Conservation (phyloP, 2,797 vertebrate genomes). For the Nyctibius grandis region DNA sequence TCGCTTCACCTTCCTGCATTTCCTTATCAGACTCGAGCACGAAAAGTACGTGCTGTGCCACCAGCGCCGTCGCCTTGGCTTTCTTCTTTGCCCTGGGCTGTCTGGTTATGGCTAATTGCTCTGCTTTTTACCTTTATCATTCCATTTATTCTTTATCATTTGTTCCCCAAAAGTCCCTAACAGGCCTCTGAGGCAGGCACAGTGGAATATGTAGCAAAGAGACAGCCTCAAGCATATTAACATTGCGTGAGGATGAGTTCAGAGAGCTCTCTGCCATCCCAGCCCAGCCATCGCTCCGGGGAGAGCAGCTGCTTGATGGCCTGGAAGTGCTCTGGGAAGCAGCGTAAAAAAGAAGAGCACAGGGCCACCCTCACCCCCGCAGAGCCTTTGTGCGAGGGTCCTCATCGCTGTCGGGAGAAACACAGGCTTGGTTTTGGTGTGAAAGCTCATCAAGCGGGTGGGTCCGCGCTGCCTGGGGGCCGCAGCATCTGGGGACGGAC, state of each 20-base stretch:
- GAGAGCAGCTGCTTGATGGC: background rate
- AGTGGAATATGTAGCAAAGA: background rate
- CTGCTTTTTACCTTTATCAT: background rate
- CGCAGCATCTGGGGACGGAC: background rate
- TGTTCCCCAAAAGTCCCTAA: background rate
- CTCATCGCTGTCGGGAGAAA: background rate
- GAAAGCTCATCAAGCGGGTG: background rate
- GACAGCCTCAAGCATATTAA: background rate
- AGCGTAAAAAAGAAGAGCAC: background rate
- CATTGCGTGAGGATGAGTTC: background rate
- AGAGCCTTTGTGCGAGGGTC: background rate
- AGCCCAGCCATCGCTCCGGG: background rate
- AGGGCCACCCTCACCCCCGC: background rate
- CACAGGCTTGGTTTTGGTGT: accelerated
- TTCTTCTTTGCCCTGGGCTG: background rate
- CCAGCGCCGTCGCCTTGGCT: background rate
- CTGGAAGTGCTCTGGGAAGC: background rate
- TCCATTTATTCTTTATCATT: background rate
- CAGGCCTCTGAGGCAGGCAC: background rate
- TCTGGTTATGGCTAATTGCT: background rate
- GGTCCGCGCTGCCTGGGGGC: background rate
- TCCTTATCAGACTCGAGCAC: background rate
- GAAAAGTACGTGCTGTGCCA: background rate
- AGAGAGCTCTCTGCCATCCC: background rate
- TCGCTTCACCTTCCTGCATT: background rate